Evolutionary conservation across 2,113 vertebrate genomes (phyloP), one percentile per base, ranked within the genome.

Genomic region (Ammodytes dubius): DNA sequence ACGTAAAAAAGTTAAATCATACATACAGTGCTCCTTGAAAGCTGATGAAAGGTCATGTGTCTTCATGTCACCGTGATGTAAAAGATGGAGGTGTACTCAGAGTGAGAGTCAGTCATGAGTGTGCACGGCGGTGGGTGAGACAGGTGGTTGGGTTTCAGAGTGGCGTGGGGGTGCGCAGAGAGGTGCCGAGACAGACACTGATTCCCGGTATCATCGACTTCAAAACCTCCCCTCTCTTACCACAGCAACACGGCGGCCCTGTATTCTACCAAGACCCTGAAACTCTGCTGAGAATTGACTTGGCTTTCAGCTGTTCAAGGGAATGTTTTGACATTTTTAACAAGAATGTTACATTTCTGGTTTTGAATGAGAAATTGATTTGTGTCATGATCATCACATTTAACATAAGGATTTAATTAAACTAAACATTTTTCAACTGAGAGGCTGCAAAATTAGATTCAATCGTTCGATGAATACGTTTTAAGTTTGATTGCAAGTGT

Each of bases 51-150:
- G 92, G 90, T 92, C 89, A 89, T 27, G 61, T n/a, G 39, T 3
- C 66, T 66, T 70, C 63, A 82, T 83, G 73, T 75, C 77, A 73
- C 70, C 4, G 43, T 74, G 81, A 77, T 87, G 87, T 82, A 85
- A 81, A 78, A 40, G 60, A 77, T 83, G 67, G 80, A 72, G 74
- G 74, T 83, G 77, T 79, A 95, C 77, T 95, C 93, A 95, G 86
- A 95, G 74, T 90, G 93, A 95, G 93, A 95, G 89, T 83, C 82
- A 76, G 93, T 87, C 92, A 93, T 94, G 94, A 94, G 92, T 95
- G 91, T 90, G 90, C 92, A 90, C 53, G 77, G 70, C 60, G 71
- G 81, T 46, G 47, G 79, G 79, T 69, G 78, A 82, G 83, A 70
- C 43, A 27, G 68, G 87, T 79, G 90, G 91, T 84, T 87, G 80